A percentile compares a stretch with the other conserved stretches of the same genome.
Conservation (phyloP, 2,113 vertebrate species). For the Oophaga pumilio region DNA sequence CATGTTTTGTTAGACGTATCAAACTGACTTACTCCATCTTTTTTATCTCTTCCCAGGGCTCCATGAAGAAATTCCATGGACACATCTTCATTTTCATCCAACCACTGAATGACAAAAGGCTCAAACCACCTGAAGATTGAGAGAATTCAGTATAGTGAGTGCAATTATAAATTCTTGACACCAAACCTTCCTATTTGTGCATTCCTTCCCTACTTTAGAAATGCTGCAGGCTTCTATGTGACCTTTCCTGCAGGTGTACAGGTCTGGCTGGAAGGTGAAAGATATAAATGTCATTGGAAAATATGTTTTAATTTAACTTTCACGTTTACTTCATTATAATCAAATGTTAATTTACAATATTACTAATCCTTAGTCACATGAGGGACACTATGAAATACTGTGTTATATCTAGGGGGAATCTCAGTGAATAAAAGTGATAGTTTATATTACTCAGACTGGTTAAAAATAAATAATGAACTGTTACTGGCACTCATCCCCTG, state of each 20-base stretch:
- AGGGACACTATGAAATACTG: no score
- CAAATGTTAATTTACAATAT: neutral
- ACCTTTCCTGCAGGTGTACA: neutral
- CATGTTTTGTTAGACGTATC: neutral
- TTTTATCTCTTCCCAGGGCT: conserved; percentile 94
- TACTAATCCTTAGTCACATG: neutral
- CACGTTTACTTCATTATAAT: neutral
- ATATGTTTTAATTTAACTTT: neutral
- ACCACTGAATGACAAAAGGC: conserved; percentile 97
- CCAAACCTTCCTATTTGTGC: neutral
- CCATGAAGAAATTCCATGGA: conserved; percentile 97
- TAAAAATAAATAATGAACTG: no score
- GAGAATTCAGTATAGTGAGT: neutral
- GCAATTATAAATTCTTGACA: neutral
- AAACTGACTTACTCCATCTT: conserved; percentile 83
- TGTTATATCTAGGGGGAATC: no score
- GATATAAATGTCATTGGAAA: neutral
- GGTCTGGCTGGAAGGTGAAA: neutral
- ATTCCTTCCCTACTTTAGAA: neutral
- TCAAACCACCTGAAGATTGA: conserved; percentile 89
- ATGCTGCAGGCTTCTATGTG: neutral
- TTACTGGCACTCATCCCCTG: no score
- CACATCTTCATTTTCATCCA: conserved; percentile 96
- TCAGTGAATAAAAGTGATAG: no score
- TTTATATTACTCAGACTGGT: no score